Conservation (phyloP, 2,797 vertebrate species). For the Protosalanx chinensis region DNA sequence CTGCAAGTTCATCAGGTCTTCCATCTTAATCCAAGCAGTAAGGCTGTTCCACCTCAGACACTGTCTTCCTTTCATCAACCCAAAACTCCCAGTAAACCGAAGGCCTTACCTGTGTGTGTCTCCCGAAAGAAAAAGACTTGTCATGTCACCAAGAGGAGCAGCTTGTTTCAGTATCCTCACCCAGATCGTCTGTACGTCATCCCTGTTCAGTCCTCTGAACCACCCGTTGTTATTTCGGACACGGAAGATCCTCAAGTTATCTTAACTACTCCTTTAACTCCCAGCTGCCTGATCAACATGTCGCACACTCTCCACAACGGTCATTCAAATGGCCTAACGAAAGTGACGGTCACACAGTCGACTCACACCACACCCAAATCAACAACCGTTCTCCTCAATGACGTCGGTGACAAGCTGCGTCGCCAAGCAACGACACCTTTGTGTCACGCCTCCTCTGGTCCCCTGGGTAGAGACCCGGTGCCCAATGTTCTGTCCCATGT, state of each 20-base stretch:
- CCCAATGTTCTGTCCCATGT: constrained; percentile 11
- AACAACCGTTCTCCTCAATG: neutral
- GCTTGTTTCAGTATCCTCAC: constrained; percentile 51
- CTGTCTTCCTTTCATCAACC: neutral
- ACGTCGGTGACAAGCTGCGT: neutral
- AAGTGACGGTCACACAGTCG: constrained; percentile 16
- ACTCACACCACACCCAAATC: constrained; percentile 23
- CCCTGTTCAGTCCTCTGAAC: constrained; percentile 20
- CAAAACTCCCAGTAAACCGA: constrained; percentile 4
- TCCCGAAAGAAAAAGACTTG: neutral
- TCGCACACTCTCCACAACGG: neutral
- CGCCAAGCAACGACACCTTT: neutral
- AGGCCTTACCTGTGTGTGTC: constrained; percentile 8
- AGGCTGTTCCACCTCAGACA: neutral
- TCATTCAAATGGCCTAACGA: neutral
- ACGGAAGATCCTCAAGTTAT: constrained; percentile 10
- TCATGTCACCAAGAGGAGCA: constrained; percentile 22
- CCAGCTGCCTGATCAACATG: neutral
- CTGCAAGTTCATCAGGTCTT: constrained; percentile 54
- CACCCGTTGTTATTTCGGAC: constrained; percentile 27
- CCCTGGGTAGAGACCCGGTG: neutral
- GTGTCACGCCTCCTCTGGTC: neutral
- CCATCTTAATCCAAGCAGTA: constrained; percentile 28
- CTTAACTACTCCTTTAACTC: neutral
- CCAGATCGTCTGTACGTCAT: constrained; percentile 52